Base-by-base conservation (phyloP, 1,140 invertebrate species). In the Periplaneta americana region DNA sequence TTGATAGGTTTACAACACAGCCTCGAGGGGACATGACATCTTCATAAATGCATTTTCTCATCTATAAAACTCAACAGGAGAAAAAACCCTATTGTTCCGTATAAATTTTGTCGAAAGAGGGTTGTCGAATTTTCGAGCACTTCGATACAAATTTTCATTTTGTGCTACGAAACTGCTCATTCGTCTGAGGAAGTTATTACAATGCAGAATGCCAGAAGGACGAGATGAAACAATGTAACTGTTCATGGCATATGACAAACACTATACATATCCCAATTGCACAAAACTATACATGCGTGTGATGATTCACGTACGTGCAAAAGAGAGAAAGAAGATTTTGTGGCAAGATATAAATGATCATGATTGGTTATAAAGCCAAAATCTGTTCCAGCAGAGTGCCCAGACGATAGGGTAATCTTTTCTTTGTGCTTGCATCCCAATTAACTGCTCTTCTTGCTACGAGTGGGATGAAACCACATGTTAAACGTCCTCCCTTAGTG, bases 381-480 rank as follows among this genome's bases (percentile, higher is more conserved):
- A 78, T 36, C 32, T 36, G 76, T 78, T 78, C 34, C 35, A 78
- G 35, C 34, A 78, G 76, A 78, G 36, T 36, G 76, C 34, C n/a
- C 76, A 28, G 34, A 34, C 34, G 28, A 36, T 78, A 36, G 6
- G 28, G 36, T 39, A 28, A 36, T 36, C 33, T 78, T 28, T 78
- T 78, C 76, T 78, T 78, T 78, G 35, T 78, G 76, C 76, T 78
- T 34, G 76, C 76, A 78, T 78, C 36, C 35, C 18, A 37, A 78
- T 39, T 36, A 78, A 78, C 28, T 78, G 10, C 28, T 78, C 34
- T 28, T 36, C 36, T 31, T 36, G 36, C 35, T 22, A 36, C 36
- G 22, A 36, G 76, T 78, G 34, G 34, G 76, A 39, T 36, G 34
- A 35, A 34, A 78, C 34, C 34, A 36, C 34, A 35, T 34, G 36